Conservation (phyloP, 2,113 vertebrate genomes). For the Pipa parva region DNA sequence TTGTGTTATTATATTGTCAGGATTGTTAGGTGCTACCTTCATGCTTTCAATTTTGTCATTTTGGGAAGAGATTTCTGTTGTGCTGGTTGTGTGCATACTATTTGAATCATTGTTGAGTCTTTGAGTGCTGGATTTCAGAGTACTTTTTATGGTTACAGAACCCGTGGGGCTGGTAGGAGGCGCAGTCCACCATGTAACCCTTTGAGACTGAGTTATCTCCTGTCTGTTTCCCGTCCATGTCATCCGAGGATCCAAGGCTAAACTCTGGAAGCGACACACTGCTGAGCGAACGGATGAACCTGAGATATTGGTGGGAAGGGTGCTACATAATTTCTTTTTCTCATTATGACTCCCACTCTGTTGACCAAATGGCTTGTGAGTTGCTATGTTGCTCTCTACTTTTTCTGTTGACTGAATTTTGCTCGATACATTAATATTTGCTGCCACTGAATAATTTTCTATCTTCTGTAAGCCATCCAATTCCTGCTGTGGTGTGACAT, state of each 20-base stretch:
- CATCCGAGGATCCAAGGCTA: slow-evolving; percentile 11
- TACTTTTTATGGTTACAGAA: background rate
- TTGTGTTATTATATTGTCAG: background rate
- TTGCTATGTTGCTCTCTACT: no score
- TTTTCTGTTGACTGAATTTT: no score
- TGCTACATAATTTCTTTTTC: background rate
- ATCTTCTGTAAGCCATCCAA: background rate
- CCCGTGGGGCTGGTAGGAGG: no score
- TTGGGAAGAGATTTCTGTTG: background rate
- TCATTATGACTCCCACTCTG: background rate
- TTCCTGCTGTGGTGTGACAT: background rate
- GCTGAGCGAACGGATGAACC: slow-evolving; percentile 1
- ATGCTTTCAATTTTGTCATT: no score
- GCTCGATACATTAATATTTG: background rate
- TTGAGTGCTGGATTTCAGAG: no score
- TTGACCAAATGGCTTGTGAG: background rate
- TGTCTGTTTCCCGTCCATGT: slow-evolving; percentile 24
- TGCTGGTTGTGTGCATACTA: background rate
- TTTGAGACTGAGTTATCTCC: background rate
- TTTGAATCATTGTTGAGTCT: background rate
- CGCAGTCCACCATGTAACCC: background rate
- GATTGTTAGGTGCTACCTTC: no score
- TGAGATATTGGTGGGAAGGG: background rate
- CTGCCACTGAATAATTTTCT: background rate
- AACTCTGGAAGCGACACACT: slow-evolving; percentile 5